Percentiles rank a stretch among this genome's conserved stretches.
These are phyloP conservation scores for Dipodomys ordii DNA, from an alignment of 2,113 vertebrate species.

Conservation along the genomic window DNA sequence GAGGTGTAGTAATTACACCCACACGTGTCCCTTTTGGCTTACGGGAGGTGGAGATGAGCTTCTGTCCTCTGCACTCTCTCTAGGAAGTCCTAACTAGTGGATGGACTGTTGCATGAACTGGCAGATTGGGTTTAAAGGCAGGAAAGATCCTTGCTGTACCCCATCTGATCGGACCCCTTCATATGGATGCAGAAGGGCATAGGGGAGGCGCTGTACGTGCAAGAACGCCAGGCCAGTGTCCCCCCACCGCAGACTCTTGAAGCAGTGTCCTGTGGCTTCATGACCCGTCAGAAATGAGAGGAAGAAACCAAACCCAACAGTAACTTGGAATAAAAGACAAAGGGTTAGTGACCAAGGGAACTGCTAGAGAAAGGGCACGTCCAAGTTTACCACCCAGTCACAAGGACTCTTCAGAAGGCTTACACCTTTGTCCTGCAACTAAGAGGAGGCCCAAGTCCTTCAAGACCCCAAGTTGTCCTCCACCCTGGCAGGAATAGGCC, in stretches of 20 bases:
- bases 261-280: neutral
- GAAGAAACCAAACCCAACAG: neutral
- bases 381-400: neutral
- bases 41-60: neutral
- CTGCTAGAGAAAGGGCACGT: neutral
- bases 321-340: neutral
- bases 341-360: neutral
- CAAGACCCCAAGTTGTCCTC: neutral
- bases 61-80: neutral
- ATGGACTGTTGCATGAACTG: neutral
- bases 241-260: rapidly evolving
- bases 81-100: neutral
- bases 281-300: neutral
- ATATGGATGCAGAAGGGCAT: neutral
- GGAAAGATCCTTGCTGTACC: neutral
- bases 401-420: too few species aligned
- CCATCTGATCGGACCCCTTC: neutral
- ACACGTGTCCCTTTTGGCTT: neutral
- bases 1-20: neutral
- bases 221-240: neutral
- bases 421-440: neutral
- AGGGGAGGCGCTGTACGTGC: neutral
- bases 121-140: neutral
- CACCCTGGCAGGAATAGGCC: neutral
- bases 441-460: neutral